Base-by-base conservation (phyloP, 2,113 vertebrate genomes). In the Odocoileus hemionus region DNA sequence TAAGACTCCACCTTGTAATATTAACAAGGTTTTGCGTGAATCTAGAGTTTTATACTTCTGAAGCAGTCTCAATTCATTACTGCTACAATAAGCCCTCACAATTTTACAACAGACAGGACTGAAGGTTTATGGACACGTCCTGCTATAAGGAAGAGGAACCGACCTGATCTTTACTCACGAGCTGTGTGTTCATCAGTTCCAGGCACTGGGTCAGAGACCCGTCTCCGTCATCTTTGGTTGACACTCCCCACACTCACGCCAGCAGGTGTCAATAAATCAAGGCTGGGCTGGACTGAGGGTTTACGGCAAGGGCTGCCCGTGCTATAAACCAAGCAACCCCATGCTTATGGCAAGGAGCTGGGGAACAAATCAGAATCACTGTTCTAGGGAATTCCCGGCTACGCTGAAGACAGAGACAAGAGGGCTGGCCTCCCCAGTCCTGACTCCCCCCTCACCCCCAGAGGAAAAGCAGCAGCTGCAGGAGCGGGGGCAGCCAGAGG, bases 21-120 rank as follows among this genome's bases (percentile, higher is more conserved):
- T 30, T 60, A 82, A 95, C 60, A 83, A 96, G 76, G 45, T 84
- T 97, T 80, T 89, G 16, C 21, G 39, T 78, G 25, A 94, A 86
- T 70, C 39, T 64, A 88, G 13, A 86, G 33, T 60, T 88, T 95
- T 67, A 80, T 82, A 86, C 16, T 79, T 89, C 55, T 74, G 6
- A 95, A 89, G 86, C 52, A 85, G 45, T 92, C 30, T 95, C 86
- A 96, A 67, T 67, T 60, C 74, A 58, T 74, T 87, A 80, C 57
- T 39, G 50, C 45, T 90, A 83, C n/a, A 83, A 79, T 89, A 33
- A 89, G 60, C 19, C 55, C 79, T 97, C 26, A 90, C 8, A 82
- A 89, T 78, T 25, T 50, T 70, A 93, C 28, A 2, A 76, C 47
- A 93, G 74, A 90, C 47, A 87, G 86, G 6, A 89, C 60, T 57